phyloP scores from a whole-genome alignment of 1,140 invertebrate genomes.

The Thalassaphorura encarpata region DNA sequence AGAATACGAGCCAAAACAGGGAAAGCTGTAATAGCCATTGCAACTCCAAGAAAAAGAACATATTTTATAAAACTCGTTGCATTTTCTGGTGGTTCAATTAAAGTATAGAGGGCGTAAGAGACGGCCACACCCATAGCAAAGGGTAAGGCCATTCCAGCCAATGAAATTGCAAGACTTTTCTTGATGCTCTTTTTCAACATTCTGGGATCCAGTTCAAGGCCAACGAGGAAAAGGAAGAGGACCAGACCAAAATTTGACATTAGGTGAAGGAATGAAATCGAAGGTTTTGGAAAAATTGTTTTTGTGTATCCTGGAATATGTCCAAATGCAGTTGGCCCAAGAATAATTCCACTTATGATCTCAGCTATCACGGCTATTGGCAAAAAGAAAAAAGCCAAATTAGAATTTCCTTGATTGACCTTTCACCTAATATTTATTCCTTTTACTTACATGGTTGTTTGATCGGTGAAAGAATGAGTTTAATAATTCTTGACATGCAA shows the following conservation, averaged over 20 bases:
- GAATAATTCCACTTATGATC: conserved; percentile 20
- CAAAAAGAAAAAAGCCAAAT: neutral
- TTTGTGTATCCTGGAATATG: conserved; percentile 24
- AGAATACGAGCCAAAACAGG: conserved; percentile 32
- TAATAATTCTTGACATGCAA: conserved; percentile 20
- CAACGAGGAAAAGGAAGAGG: conserved; percentile 31
- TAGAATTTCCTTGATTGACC: neutral
- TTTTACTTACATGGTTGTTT: conserved; percentile 12
- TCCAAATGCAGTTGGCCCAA: conserved; percentile 18
- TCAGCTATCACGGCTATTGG: conserved; percentile 16
- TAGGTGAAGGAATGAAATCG: conserved; percentile 24
- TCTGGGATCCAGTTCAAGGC: conserved; percentile 29
- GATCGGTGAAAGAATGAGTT: conserved; percentile 17
- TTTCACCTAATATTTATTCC: neutral
- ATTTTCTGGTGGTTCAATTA: conserved; percentile 11
- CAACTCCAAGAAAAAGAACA: conserved; percentile 30
- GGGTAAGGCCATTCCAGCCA: conserved; percentile 32
- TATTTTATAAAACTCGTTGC: conserved; percentile 20
- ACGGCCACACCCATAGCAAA: conserved; percentile 22
- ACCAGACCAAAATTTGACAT: conserved; percentile 30
- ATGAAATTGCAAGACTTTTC: conserved; percentile 24
- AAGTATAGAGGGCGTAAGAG: conserved; percentile 26
- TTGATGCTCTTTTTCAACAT: conserved; percentile 21
- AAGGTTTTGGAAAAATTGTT: conserved; percentile 22
- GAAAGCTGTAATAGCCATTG: conserved; percentile 32